phyloP scores from a whole-genome alignment of 2,888 invertebrate genomes.

The Prostheceraeus crozeri region DNA sequence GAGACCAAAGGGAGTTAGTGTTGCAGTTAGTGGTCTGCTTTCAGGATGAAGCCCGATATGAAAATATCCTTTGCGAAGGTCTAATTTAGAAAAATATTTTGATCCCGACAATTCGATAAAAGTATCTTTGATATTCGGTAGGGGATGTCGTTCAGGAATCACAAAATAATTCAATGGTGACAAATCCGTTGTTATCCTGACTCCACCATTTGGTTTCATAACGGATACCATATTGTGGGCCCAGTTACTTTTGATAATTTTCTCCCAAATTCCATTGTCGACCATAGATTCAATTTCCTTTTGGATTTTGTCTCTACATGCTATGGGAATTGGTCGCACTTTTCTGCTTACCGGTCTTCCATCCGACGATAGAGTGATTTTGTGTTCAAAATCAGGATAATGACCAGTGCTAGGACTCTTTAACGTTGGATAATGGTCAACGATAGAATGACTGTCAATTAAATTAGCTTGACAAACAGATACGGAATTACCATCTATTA shows the following conservation, averaged over 20 bases:
- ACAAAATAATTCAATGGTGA: constrained; percentile 13
- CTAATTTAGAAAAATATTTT: background rate
- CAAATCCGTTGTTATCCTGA: background rate
- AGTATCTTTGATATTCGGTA: background rate
- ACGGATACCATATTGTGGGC: constrained; percentile 9
- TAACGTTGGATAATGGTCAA: background rate
- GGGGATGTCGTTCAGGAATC: too few relatives aligned
- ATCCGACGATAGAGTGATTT: background rate
- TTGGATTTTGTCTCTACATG: constrained; percentile 1
- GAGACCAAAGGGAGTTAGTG: constrained; percentile 10
- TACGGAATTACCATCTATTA: too few relatives aligned
- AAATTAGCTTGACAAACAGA: too few relatives aligned
- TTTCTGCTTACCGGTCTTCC: constrained; percentile 5
- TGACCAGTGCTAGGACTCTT: background rate
- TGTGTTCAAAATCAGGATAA: constrained; percentile 16
- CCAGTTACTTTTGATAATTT: constrained; percentile 9
- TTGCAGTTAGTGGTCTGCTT: constrained; percentile 9
- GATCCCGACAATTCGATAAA: background rate
- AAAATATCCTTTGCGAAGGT: constrained; percentile 12
- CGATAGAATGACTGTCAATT: too few relatives aligned
- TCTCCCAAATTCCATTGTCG: constrained; percentile 9
- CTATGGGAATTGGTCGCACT: constrained; percentile 3
- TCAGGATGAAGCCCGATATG: background rate
- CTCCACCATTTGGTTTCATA: constrained; percentile 4
- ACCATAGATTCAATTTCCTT: constrained; percentile 14